A percentile compares a stretch with the other conserved stretches of the same genome.
These are phyloP conservation scores for Laticauda colubrina DNA, from an alignment of 2,113 vertebrate species.

Conservation along the genomic window DNA sequence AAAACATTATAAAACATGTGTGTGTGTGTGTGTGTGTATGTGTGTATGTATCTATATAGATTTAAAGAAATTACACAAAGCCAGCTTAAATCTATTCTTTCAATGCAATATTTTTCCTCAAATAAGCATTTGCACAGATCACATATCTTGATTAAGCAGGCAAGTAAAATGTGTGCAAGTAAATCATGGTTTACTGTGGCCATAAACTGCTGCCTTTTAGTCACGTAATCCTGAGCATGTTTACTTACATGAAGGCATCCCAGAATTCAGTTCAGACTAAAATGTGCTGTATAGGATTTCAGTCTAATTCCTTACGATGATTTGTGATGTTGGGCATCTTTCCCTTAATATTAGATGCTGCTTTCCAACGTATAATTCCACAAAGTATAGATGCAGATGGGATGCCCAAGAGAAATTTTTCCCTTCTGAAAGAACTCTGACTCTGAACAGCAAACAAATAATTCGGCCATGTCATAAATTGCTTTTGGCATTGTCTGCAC, in stretches of 20 bases:
- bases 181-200: neutral
- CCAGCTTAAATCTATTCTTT: neutral
- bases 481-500: neutral
- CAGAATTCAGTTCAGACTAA: neutral
- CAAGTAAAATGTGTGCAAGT: neutral
- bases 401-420: neutral
- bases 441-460: neutral
- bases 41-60: too few relatives aligned
- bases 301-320: neutral
- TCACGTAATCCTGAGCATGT: neutral
- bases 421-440: neutral
- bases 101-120: neutral
- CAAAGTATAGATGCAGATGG: neutral
- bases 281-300: neutral
- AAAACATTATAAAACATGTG: too few relatives aligned
- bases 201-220: neutral
- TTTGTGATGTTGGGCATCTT: neutral
- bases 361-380: neutral
- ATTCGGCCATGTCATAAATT: neutral
- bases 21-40: too few relatives aligned
- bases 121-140: neutral
- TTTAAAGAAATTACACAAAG: neutral
- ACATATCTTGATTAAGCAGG: neutral
- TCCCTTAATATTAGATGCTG: neutral
- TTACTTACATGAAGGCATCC: neutral